Conservation (phyloP, 1,140 invertebrate genomes). For the Sminthurides bifidus region DNA sequence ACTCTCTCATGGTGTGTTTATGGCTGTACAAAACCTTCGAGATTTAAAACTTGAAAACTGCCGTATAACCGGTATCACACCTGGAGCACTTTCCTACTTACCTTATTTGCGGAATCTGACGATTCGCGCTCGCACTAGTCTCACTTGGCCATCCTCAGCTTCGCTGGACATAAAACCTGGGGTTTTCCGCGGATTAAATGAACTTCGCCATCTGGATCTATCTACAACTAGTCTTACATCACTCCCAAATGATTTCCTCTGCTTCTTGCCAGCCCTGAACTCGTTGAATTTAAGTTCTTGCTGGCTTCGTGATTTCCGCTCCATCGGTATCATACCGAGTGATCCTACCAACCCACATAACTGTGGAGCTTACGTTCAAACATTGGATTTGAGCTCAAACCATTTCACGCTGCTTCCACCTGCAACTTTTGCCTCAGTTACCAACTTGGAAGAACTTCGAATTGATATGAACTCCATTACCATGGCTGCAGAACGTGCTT, state of each 20-base stretch:
- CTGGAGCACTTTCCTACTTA: slow-evolving; percentile 67
- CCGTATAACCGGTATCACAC: slow-evolving; percentile 74
- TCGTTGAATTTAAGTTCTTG: slow-evolving; percentile 69
- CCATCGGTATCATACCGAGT: slow-evolving; percentile 55
- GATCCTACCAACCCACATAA: slow-evolving; percentile 32
- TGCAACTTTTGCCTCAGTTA: slow-evolving; percentile 42
- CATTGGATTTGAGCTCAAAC: slow-evolving; percentile 67
- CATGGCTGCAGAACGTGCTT: slow-evolving; percentile 58
- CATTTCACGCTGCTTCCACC: slow-evolving; percentile 65
- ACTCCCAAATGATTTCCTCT: slow-evolving; percentile 68
- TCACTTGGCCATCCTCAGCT: slow-evolving; percentile 26
- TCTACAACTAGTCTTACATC: slow-evolving; percentile 77
- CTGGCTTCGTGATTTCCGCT: slow-evolving; percentile 59
- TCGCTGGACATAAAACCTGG: slow-evolving; percentile 32
- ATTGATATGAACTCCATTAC: slow-evolving; percentile 32
- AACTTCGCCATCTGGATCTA: slow-evolving; percentile 62
- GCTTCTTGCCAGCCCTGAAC: slow-evolving; percentile 60
- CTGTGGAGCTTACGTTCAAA: slow-evolving; percentile 40
- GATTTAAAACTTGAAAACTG: slow-evolving; percentile 79
- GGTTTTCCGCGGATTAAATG: slow-evolving; percentile 49
- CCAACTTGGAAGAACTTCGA: slow-evolving; percentile 41
- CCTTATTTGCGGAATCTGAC: slow-evolving; percentile 69
- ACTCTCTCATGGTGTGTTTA: slow-evolving; percentile 30
- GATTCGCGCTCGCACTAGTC: slow-evolving; percentile 60
- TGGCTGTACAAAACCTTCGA: slow-evolving; percentile 45